Evolutionary conservation across 2,888 invertebrate genomes (phyloP).

Genomic region (Acholoe squamosa): DNA sequence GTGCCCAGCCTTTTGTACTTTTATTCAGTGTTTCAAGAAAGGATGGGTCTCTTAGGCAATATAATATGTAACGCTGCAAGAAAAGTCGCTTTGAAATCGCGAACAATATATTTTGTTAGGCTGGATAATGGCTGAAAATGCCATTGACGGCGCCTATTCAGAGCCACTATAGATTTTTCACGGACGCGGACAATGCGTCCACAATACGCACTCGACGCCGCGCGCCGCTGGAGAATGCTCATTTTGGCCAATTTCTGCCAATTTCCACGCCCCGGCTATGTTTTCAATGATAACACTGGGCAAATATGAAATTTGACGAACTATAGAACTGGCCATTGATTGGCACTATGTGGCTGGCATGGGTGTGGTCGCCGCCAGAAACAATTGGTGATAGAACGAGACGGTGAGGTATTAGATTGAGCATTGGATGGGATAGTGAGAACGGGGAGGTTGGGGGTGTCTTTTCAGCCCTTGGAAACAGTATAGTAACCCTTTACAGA

Average conservation of each 20-base stretch:
- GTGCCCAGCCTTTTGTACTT: slow-evolving; percentile 20
- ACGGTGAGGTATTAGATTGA: neutral
- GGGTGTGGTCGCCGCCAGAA: slow-evolving; percentile 12
- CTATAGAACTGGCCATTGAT: neutral
- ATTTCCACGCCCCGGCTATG: slow-evolving; percentile 51
- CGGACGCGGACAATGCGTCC: neutral
- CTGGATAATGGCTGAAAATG: slow-evolving; percentile 76
- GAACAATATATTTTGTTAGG: slow-evolving; percentile 79
- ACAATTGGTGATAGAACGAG: neutral
- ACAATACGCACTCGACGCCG: slow-evolving; percentile 33
- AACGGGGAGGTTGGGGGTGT: neutral
- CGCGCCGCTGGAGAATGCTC: slow-evolving; percentile 27
- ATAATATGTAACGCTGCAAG: slow-evolving; percentile 79
- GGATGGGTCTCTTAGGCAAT: slow-evolving; percentile 72
- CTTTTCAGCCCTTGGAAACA: slow-evolving; percentile 16
- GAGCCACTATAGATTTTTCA: slow-evolving; percentile 57
- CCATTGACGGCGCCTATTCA: slow-evolving; percentile 46
- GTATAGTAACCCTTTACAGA: no score
- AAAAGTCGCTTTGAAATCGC: slow-evolving; percentile 79
- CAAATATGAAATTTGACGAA: slow-evolving; percentile 49
- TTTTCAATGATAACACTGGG: slow-evolving; percentile 52
- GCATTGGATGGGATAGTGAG: neutral
- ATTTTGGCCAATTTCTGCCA: slow-evolving; percentile 59
- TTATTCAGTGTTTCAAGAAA: slow-evolving; percentile 64
- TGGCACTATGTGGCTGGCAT: neutral